Evolutionary conservation across 2,888 invertebrate species (phyloP).

Genomic region (Orchestes rusci): DNA sequence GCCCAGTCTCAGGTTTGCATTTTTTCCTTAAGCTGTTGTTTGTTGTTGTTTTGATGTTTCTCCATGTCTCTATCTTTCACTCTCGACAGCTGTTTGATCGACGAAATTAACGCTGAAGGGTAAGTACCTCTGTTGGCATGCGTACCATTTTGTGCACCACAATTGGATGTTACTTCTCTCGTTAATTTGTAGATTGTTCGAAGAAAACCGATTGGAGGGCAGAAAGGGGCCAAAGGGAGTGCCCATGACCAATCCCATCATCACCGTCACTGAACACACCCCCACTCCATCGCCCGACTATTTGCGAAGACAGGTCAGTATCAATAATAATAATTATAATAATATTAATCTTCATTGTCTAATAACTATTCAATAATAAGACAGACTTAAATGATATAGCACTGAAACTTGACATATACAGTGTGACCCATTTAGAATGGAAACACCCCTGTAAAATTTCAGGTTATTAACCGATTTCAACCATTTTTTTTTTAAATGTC

Average conservation of each 20-base stretch:
- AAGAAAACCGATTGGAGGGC: constrained; percentile 60
- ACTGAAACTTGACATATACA: too few relatives aligned
- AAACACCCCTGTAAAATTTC: too few relatives aligned
- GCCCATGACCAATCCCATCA: constrained; percentile 87
- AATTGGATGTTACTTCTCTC: not conserved
- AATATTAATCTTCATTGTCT: not conserved
- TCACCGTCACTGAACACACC: constrained; percentile 94
- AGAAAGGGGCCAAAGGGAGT: too few relatives aligned
- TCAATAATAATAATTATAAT: not conserved
- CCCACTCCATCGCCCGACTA: constrained; percentile 88
- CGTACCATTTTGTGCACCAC: not conserved
- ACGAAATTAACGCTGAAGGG: constrained; percentile 74
- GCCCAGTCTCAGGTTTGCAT: constrained; percentile 79
- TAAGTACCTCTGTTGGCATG: constrained; percentile 48
- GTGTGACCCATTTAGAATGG: too few relatives aligned
- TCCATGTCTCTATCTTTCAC: constrained; percentile 29
- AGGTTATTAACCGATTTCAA: too few relatives aligned
- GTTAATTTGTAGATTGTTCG: constrained; percentile 54
- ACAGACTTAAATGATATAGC: too few relatives aligned
- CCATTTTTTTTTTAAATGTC: too few relatives aligned
- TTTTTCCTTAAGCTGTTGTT: not conserved
- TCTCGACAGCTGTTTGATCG: constrained; percentile 74
- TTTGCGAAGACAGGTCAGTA: constrained; percentile 63
- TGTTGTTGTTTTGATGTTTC: not conserved
- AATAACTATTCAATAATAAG: too few relatives aligned